Conservation (phyloP, 2,797 vertebrate genomes). For the Miichthys miiuy region DNA sequence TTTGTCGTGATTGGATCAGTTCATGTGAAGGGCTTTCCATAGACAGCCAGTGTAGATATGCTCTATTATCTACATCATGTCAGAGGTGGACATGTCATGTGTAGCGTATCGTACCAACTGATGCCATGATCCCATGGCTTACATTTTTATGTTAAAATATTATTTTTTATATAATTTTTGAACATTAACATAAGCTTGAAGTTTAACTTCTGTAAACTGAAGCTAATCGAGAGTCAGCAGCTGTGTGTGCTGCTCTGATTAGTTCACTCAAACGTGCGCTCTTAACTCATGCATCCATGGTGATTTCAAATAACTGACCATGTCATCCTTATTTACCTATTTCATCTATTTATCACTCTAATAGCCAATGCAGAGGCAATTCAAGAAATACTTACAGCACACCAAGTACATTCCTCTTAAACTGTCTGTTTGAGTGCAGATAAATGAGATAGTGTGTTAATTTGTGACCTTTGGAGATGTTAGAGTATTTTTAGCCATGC, state of each 20-base stretch:
- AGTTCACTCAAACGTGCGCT: neutral
- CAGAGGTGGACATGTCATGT: neutral
- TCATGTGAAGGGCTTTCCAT: neutral
- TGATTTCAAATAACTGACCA: neutral
- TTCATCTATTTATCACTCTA: no score
- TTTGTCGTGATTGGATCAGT: neutral
- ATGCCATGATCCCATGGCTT: no score
- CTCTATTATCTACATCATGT: neutral
- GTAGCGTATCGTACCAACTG: no score
- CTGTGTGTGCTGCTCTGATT: neutral
- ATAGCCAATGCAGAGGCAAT: no score
- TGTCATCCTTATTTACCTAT: neutral
- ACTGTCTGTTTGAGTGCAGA: no score
- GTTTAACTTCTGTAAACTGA: neutral
- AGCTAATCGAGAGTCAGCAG: neutral
- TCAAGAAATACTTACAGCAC: no score
- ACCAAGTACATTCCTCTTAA: no score
- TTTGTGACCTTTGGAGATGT: constrained; percentile 5
- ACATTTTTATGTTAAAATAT: neutral
- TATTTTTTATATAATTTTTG: no score
- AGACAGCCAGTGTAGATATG: neutral
- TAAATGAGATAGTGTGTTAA: neutral
- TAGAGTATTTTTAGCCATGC: neutral
- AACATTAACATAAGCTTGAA: no score
- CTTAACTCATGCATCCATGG: neutral